Evolutionary conservation across 2,113 vertebrate genomes (phyloP).

Genomic region (Odocoileus virginianus): DNA sequence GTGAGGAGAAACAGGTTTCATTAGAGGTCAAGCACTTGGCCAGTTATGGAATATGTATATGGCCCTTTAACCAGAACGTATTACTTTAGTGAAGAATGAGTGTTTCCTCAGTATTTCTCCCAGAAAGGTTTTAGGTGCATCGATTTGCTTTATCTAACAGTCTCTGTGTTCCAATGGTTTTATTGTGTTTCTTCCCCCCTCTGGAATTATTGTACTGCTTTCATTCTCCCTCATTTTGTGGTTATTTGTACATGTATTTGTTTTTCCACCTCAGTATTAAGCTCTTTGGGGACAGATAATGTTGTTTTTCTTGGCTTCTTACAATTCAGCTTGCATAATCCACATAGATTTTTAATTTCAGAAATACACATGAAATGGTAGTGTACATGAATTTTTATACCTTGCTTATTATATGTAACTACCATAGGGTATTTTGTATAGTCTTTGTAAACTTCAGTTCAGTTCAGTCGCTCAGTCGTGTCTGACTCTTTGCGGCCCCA

Average conservation of each 20-base stretch:
- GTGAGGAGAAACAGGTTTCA: neutral
- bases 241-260: neutral
- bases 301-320: conserved; percentile 11
- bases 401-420: conserved; percentile 1
- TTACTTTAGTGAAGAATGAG: neutral
- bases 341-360: neutral
- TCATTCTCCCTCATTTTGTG: neutral
- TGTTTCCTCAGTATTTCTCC: neutral
- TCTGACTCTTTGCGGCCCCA: rapidly evolving
- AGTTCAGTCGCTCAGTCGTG: neutral
- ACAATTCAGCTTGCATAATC: neutral
- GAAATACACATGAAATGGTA: neutral
- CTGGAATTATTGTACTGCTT: neutral
- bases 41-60: neutral
- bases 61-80: neutral
- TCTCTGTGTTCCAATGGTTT: neutral
- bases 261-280: neutral
- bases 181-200: rapidly evolving
- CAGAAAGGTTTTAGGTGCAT: neutral
- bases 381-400: conserved; percentile 9
- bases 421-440: neutral
- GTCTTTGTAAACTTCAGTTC: neutral
- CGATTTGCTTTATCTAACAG: neutral
- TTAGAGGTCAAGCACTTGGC: neutral
- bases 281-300: neutral